Evolutionary conservation across 2,888 invertebrate genomes (phyloP), one percentile per base, ranked within the genome.

Genomic region (Orthosia cruda): DNA sequence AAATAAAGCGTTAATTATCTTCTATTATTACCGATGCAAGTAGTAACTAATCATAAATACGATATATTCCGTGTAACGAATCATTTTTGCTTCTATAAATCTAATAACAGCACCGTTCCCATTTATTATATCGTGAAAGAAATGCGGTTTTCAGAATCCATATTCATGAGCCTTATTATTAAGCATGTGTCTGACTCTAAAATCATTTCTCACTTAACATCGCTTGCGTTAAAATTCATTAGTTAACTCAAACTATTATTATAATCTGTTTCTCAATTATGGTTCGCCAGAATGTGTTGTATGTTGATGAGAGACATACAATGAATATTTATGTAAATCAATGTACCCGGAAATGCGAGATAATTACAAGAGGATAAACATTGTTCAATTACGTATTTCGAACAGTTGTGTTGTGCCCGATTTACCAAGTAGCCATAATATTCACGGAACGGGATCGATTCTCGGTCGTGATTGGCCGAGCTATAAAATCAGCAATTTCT

Each of bases 311-410:
- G 59, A 68, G 54, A 71, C 52, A 85, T 68, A 81, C 68, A 81
- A 40, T 71, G 85, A 81, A 85, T 81, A 77, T 85, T 81, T 83
- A 83, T 85, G 74, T 67, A 82, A 72, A 82, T 78, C 83, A 67
- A 68, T 70, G 50, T 75, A 68, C 49, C 23, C 66, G 69, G 80
- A 71, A 71, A 69, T 71, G 67, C 49, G 26, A 57, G 57, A 77
- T 83, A 67, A 85, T 85, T 77, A 72, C 71, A 83, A 74, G 54
- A 32, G 45, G 32, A n/a, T 71, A 65, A 74, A 71, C 59, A 81
- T 81, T 77, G 68, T 85, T 81, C 71, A 57, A 71, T 71, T 71
- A 69, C 59, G 54, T 59, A 49, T 66, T 68, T 71, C 71, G 15
- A 49, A 20, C 68, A 52, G 62, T 68, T 84, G 40, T 40, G 62